Base-by-base conservation (phyloP, 2,797 vertebrate species). In the Sebastes hubbsi region DNA sequence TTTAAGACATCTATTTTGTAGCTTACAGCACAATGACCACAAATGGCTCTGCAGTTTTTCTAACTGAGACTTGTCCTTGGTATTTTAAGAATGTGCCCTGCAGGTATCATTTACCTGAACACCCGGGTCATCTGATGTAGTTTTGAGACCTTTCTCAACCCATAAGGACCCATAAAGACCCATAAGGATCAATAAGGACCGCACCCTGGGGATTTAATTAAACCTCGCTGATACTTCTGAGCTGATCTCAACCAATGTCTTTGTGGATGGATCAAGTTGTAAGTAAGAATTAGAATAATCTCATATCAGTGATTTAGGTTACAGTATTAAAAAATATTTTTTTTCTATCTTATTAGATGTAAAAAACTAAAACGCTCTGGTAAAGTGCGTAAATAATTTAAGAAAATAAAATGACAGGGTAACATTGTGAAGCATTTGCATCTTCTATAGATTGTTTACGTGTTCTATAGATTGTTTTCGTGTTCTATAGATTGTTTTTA, bases 251-350 rank as follows among this genome's bases (percentile, higher is more conserved):
- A 13, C 27, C n/a, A 8, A 3, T 6, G 24, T 27, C 62, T 20
- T 14, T 2, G 22, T 18, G 16, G 20, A 20, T 32, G 27, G 56
- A 61, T 11, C 11, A 12, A 20, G 13, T 1, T 30, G 68, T 65
- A 52, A 72, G 54, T 66, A 65, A 22, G 6, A 4, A 32, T n/a
- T 3, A n/a, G 2, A 3, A 11, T n/a, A 10, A 2, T 24, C 16
- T 71, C 6, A 3, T 34, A 9, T 69, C 27, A 10, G 10, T 34
- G n/a, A 49, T 60, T 32, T 6, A 10, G 3, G 12, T 46, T 0
- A 22, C 14, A 54, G 1, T 13, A 54, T n/a, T 32, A 1, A 52
- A 52, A 4, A 67, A 30, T 67, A 5, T 0, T 0, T 0, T 34
- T 13, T n/a, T 27, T 66, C 10, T 49, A n/a, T n/a, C 42, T n/a